Percentiles rank a stretch among this genome's conserved stretches.
Conservation (phyloP, 2,113 vertebrate species). For the Pseudolaguvia tuberculata region DNA sequence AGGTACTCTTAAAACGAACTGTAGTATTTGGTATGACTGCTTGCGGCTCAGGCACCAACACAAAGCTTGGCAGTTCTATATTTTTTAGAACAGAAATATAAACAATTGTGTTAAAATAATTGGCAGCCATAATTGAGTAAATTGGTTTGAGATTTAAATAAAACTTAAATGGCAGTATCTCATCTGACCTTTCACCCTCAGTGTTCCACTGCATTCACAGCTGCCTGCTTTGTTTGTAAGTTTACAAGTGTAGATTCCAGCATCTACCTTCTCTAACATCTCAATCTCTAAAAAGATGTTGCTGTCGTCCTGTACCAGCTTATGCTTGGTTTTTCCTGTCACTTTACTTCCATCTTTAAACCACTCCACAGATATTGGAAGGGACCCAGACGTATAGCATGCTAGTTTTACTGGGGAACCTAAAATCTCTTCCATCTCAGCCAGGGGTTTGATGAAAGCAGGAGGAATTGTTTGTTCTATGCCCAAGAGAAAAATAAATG, state of each 20-base stretch:
- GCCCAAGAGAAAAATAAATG: slow-evolving; percentile 59
- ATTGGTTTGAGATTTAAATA: background rate
- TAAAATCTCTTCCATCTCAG: slow-evolving; percentile 81
- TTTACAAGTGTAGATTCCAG: slow-evolving; percentile 84
- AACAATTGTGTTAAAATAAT: slow-evolving; percentile 52
- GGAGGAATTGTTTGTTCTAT: slow-evolving; percentile 92
- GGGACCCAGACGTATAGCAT: slow-evolving; percentile 90
- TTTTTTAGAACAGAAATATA: slow-evolving; percentile 45
- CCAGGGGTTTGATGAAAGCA: slow-evolving; percentile 86
- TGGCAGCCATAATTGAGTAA: slow-evolving; percentile 46
- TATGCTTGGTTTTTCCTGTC: slow-evolving; percentile 82
- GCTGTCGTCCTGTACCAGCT: slow-evolving; percentile 84
- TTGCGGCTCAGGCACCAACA: slow-evolving; percentile 79
- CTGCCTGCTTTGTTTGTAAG: slow-evolving; percentile 85
- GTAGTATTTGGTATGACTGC: slow-evolving; percentile 81
- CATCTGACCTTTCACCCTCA: slow-evolving; percentile 92
- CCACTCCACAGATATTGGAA: slow-evolving; percentile 91
- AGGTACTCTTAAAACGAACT: slow-evolving; percentile 85
- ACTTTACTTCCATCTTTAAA: slow-evolving; percentile 86
- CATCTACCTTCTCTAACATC: slow-evolving; percentile 81
- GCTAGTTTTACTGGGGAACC: slow-evolving; percentile 86
- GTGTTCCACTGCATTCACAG: slow-evolving; percentile 78
- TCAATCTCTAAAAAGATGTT: slow-evolving; percentile 79
- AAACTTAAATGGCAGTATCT: slow-evolving; percentile 5
- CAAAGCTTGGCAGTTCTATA: slow-evolving; percentile 91